phyloP scores from a whole-genome alignment of 2,888 invertebrate genomes.

The Polietes domitor region DNA sequence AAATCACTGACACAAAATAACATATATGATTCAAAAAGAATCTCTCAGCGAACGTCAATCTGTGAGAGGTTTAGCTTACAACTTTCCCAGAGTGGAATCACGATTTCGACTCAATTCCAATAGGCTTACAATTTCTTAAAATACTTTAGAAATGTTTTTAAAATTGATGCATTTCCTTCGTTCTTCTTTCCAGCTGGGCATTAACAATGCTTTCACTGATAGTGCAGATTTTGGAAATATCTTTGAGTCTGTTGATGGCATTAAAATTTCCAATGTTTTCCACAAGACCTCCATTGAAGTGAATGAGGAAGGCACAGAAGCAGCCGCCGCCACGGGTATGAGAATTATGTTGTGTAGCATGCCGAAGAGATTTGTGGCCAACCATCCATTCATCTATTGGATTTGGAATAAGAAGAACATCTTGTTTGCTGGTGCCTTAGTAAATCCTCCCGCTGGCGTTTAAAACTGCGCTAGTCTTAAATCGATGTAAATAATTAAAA shows the following conservation, averaged over 20 bases:
- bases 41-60: too few species aligned
- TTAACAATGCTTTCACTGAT: constrained; percentile 85
- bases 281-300: constrained; percentile 94
- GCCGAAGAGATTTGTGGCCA: constrained; percentile 73
- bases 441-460: constrained; percentile 68
- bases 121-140: too few species aligned
- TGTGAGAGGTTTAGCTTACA: too few species aligned
- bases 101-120: too few species aligned
- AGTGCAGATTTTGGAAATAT: constrained; percentile 86
- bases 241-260: constrained; percentile 81
- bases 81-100: too few species aligned
- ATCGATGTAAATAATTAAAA: too few species aligned
- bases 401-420: constrained; percentile 79
- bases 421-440: constrained; percentile 77
- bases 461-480: too few species aligned
- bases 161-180: background rate
- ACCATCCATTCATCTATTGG: constrained; percentile 77
- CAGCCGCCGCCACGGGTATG: constrained; percentile 88
- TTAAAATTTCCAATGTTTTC: constrained; percentile 87
- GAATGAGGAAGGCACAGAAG: constrained; percentile 91
- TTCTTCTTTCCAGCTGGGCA: constrained; percentile 84
- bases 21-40: too few species aligned
- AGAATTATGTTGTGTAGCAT: constrained; percentile 77
- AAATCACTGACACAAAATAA: too few species aligned
- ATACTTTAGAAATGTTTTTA: too few species aligned